These are phyloP conservation scores for Didymodactylos carnosus DNA, from an alignment of 2,888 invertebrate genomes.

Conservation along the genomic window DNA sequence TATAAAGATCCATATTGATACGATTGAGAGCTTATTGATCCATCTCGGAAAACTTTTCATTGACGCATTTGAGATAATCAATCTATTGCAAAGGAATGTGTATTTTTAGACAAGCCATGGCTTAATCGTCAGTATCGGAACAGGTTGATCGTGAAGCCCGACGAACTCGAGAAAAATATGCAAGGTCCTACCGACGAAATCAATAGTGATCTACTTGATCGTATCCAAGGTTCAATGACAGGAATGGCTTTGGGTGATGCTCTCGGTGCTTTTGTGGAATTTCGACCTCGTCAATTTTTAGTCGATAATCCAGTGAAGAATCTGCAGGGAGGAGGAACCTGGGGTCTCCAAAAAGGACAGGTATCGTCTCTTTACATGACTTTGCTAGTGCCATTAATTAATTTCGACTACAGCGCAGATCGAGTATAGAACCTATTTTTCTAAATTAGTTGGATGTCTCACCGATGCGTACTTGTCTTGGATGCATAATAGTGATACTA, in stretches of 20 bases:
- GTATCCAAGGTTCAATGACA: background rate
- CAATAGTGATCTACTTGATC: background rate
- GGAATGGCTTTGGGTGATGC: background rate
- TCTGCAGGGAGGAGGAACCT: background rate
- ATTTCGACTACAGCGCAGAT: too few species aligned
- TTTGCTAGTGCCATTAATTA: too few species aligned
- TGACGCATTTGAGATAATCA: too few species aligned
- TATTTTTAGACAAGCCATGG: background rate
- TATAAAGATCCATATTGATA: background rate
- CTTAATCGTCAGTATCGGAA: background rate
- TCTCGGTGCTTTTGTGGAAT: background rate
- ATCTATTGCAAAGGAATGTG: background rate
- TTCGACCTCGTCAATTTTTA: background rate
- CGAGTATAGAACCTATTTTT: too few species aligned
- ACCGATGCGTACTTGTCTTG: too few species aligned
- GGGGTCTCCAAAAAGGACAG: background rate
- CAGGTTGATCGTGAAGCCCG: background rate
- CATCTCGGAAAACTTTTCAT: too few species aligned
- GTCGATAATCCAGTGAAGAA: background rate
- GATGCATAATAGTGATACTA: too few species aligned
- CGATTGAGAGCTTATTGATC: too few species aligned
- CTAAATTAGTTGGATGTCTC: too few species aligned
- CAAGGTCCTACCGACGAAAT: background rate
- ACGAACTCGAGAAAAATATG: background rate
- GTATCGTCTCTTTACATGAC: too few species aligned